Evolutionary conservation across 2,888 invertebrate species (phyloP).

Genomic region (Epinotia ramella): DNA sequence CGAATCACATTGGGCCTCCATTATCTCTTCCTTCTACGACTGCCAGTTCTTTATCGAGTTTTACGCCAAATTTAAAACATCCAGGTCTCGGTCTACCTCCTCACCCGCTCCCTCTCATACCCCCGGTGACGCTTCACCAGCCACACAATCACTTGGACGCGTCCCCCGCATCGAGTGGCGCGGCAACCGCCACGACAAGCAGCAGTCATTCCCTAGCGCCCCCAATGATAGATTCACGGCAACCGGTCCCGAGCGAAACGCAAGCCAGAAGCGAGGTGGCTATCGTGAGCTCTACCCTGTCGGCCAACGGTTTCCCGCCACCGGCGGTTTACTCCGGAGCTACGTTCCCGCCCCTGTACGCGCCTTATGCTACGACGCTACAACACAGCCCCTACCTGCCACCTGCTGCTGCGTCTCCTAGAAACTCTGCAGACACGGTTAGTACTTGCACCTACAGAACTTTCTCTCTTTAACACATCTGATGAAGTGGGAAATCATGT

Average conservation of each 20-base stretch:
- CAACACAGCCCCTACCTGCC: constrained; percentile 91
- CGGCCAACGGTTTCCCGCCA: constrained; percentile 85
- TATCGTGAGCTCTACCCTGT: constrained; percentile 87
- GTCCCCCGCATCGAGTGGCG: constrained; percentile 59
- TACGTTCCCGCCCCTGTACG: constrained; percentile 88
- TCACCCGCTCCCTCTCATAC: constrained; percentile 60
- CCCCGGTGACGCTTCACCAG: constrained; percentile 65
- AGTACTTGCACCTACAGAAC: constrained; percentile 46
- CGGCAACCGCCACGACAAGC: constrained; percentile 64
- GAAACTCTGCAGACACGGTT: constrained; percentile 85
- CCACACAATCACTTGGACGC: constrained; percentile 65
- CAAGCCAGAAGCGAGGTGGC: constrained; percentile 80
- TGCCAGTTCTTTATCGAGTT: constrained; percentile 69
- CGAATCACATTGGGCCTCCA: constrained; percentile 67
- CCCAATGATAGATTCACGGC: constrained; percentile 74
- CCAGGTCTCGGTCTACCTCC: constrained; percentile 66
- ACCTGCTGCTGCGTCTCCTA: constrained; percentile 87
- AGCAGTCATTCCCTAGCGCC: constrained; percentile 72
- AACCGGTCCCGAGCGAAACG: constrained; percentile 77
- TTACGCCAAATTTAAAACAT: constrained; percentile 71
- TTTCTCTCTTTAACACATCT: not conserved
- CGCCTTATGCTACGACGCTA: constrained; percentile 90
- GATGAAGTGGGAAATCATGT: not conserved
- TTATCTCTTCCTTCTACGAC: constrained; percentile 64
- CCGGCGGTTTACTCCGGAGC: constrained; percentile 90